These are phyloP conservation scores for Aphyosemion australe DNA, from an alignment of 2,113 vertebrate species.

Conservation along the genomic window DNA sequence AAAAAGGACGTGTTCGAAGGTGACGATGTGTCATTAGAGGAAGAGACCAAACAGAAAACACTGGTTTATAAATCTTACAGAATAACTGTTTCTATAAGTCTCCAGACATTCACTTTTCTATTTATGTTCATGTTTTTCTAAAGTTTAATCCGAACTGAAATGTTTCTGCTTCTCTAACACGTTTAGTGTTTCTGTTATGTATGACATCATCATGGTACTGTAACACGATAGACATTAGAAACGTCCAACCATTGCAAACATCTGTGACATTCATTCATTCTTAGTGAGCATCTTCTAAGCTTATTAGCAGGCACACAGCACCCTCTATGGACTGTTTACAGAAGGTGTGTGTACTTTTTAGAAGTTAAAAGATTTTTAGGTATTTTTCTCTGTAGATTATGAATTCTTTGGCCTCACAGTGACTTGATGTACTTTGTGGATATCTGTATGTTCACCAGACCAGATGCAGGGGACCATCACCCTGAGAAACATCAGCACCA, in stretches of 20 bases:
- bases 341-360: background rate
- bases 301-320: slow-evolving; percentile 8
- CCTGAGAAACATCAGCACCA: slow-evolving; percentile 92
- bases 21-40: background rate
- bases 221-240: background rate
- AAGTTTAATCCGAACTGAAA: slow-evolving; percentile 9
- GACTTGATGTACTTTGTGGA: slow-evolving; percentile 11
- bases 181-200: background rate
- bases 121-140: background rate
- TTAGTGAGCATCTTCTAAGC: no score
- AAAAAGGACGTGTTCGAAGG: background rate
- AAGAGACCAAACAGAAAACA: slow-evolving; percentile 1
- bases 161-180: background rate
- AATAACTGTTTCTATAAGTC: no score
- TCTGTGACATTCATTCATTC: background rate
- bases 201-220: slow-evolving; percentile 3
- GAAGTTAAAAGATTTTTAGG: background rate
- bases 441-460: slow-evolving; percentile 79
- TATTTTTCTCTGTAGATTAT: background rate
- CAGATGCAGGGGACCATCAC: slow-evolving; percentile 94
- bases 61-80: no score
- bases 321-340: slow-evolving; percentile 31
- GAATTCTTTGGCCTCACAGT: background rate
- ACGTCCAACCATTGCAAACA: no score
- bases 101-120: no score